Evolutionary conservation across 1,140 invertebrate genomes (phyloP), one percentile per base, ranked within the genome.

Genomic region (Microplitis demolitor): DNA sequence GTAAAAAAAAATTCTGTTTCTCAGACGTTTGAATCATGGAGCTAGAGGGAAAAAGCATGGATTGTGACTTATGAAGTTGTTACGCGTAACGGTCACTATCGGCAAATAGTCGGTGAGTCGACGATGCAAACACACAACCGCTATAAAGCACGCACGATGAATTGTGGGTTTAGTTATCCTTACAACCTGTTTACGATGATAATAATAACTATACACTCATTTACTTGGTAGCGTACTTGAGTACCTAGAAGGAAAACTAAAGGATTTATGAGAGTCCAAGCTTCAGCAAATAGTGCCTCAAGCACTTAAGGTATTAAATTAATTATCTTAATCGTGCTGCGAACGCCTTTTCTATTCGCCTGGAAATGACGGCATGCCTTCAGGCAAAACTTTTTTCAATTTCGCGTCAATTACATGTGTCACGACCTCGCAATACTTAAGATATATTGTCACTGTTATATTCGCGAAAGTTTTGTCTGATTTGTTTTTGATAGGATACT

Each of bases 251-350:
- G 60, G 54, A 60, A 9, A 56, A 24, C 53, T 24, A 37, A 31
- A 56, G 50, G 31, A 71, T 71, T 64, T 71, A 71, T 66, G 63
- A 56, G 51, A 37, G 45, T 54, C 51, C n/a, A 71, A 70, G 35
- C 13, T 45, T 64, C 72, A 60, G 79, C 74, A 78, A 72, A 74
- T 69, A 56, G 61, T 74, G 71, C 75, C 76, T 69, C 69, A 67
- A 73, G 72, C 70, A 72, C 62, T 34, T 70, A 24, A 69, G 74
- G 79, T 77, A 85, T 81, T 81, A 81, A 79, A 85, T 83, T 82
- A 81, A 83, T 85, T 83, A 83, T 80, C 83, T 84, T 83, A 84
- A 84, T 85, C 82, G 79, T 78, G 70, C 78, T 79, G 73, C 78
- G 76, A 78, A 80, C 80, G 82, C 82, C 77, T 81, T 77, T 80